Evolutionary conservation across 2,797 vertebrate species (phyloP).

Genomic region (Sphenopsis melanotis): DNA sequence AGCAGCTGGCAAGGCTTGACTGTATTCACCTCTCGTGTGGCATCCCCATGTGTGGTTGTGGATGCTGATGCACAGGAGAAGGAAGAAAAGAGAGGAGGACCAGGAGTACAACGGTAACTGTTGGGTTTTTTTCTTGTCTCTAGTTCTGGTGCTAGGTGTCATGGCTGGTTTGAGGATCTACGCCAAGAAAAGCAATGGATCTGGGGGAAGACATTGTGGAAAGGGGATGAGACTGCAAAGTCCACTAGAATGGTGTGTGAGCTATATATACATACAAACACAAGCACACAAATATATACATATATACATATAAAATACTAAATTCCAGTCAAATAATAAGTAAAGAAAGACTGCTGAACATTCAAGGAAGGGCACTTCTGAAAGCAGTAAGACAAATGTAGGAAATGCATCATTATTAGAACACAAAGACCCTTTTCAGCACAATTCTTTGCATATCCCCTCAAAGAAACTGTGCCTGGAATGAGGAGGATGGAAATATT

Average conservation of each 20-base stretch:
- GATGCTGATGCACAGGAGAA: not conserved
- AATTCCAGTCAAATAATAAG: not conserved
- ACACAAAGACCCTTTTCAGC: not conserved
- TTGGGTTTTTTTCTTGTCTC: not conserved
- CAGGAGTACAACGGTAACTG: not conserved
- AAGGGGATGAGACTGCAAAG: not conserved
- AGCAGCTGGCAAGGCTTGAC: not conserved
- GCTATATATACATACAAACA: not conserved
- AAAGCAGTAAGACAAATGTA: not conserved
- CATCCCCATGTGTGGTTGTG: not conserved
- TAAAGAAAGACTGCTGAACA: not conserved
- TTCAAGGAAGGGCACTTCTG: not conserved
- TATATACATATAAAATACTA: fast-evolving
- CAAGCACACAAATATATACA: not conserved
- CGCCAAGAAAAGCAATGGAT: not conserved
- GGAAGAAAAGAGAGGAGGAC: not conserved
- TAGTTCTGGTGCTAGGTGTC: not conserved
- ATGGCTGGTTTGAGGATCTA: not conserved
- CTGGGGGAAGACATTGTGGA: not conserved
- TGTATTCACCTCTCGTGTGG: not conserved
- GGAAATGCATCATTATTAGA: not conserved
- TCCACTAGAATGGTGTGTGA: not conserved
- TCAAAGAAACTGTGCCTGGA: not conserved
- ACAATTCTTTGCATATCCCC: not conserved
- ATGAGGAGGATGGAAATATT: not conserved